Conservation (phyloP, 1,140 invertebrate genomes). For the Neocloeon triangulifer region DNA sequence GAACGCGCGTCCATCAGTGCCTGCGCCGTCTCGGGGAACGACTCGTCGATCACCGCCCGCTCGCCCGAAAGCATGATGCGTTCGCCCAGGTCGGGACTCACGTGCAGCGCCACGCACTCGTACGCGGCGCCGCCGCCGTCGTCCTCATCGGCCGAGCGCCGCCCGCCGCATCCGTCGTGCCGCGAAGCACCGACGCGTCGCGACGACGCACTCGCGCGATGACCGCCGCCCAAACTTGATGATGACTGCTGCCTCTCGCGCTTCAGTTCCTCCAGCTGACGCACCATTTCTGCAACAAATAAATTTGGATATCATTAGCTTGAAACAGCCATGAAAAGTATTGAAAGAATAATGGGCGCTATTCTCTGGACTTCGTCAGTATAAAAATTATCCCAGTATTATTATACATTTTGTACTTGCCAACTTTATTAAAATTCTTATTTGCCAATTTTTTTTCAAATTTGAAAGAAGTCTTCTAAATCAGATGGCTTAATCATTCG, state of each 20-base stretch:
- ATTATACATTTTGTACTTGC: too few relatives aligned
- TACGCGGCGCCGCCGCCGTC: slow-evolving; percentile 25
- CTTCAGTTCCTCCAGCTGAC: slow-evolving; percentile 51
- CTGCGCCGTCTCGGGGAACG: slow-evolving; percentile 72
- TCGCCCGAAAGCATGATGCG: slow-evolving; percentile 68
- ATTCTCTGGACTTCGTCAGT: too few relatives aligned
- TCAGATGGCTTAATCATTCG: too few relatives aligned
- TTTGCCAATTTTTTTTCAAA: too few relatives aligned
- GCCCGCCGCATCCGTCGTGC: neutral
- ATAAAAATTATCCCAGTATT: too few relatives aligned
- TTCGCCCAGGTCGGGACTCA: slow-evolving; percentile 72
- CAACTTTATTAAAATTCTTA: too few relatives aligned
- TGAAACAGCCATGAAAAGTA: neutral
- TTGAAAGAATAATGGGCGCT: too few relatives aligned
- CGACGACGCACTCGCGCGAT: neutral
- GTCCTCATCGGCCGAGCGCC: slow-evolving; percentile 4
- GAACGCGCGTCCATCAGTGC: slow-evolving; percentile 59
- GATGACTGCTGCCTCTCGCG: slow-evolving; percentile 25
- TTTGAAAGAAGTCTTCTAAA: too few relatives aligned
- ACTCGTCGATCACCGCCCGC: slow-evolving; percentile 48
- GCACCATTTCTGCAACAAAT: slow-evolving; percentile 38
- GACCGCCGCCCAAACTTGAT: slow-evolving; percentile 1
- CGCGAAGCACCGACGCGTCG: neutral
- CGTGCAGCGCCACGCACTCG: slow-evolving; percentile 68
- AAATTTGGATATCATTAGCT: slow-evolving; percentile 1